Base-by-base conservation (phyloP, 2,888 invertebrate genomes). In the Neria commutata region DNA sequence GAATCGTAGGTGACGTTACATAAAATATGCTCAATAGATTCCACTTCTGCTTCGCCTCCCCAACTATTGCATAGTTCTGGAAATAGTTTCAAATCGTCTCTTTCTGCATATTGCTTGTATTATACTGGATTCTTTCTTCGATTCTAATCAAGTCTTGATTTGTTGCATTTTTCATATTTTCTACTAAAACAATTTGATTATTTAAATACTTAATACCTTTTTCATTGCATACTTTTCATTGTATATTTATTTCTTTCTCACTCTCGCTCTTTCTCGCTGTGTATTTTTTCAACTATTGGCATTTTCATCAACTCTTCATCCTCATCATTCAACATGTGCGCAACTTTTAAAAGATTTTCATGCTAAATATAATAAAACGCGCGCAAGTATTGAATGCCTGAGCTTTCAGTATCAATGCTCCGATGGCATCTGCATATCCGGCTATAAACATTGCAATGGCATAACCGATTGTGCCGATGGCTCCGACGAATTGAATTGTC, bases 401-500 rank as follows among this genome's bases (percentile, higher is more conserved):
- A 66, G 77, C 63, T 81, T 82, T 67, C 87, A 89, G 73, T 89
- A 87, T 79, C 83, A 83, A 60, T 90, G 90, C 77, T 83, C 81
- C 57, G 86, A 87, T 73, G 86, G 87, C n/a, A 79, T 83, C 62
- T 90, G 90, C 82, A 86, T 90, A 63, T 84, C 83, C 68, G 83
- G 83, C 66, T 79, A 80, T 58, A 86, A 86, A 71, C 83, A 83
- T 58, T 90, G 90, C 79, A 85, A 91, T 73, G 81, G 81, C 54
- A 73, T 76, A 42, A 62, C 64, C 14, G 86, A 87, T 69, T 87
- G 87, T 75, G 81, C 83, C 56, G 85, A 85, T 62, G 85, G 85
- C 14, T 87, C 88, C 67, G 90, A 90, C 71, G 90, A 90, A 73
- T 78, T 80, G 16, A 83, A 83, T 68, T 89, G 89, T 66, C 71